Evolutionary conservation across 1,140 invertebrate genomes (phyloP), one percentile per base, ranked within the genome.

Genomic region (Brachionus asplanchnoidis): DNA sequence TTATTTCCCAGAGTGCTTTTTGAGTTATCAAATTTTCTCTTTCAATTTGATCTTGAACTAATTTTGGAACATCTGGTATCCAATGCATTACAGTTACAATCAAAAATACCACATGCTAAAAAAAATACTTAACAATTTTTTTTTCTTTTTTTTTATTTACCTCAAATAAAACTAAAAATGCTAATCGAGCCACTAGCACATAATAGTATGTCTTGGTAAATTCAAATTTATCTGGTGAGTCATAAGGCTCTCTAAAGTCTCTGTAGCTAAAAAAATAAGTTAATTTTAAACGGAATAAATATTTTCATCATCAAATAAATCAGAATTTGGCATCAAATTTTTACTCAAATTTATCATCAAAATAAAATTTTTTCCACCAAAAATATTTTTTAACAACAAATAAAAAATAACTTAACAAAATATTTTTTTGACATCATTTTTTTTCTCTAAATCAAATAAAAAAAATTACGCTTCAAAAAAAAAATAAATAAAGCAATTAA

Each of bases 1-100:
- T 82, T 36, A 82, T 36, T 65, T 82, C 53, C 79, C 79, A 82
- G 12, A 82, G 40, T 4, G 79, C 53, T 65, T 56, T 36, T 68
- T 82, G 79, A 14, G 65, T 82, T 17, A 82, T 82, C 44, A 82
- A 68, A 68, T 82, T 84, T 56, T 84, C 82, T 70, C 82, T 84
- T 70, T 84, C 70, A 32, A 84, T 84, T 36, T 75, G 66, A 78
- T 75, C 68, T 75, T 78, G 68, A 36, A 84, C 36, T 17, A 42
- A 44, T 77, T 84, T 84, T 66, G 84, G 84, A 26, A 84, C 84
- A 32, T 84, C 84, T 17, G 84, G 84, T 56, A 84, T 53, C 66
- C 66, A 73, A 42, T 84, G 68, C 68, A 84, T 84, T 40, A 75
- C 46, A 44, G 36, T 46, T 4, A 77, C 60, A 26, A 84, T 78